These are phyloP conservation scores for Cyprinodon variegatus DNA, from an alignment of 2,113 vertebrate genomes.

Conservation along the genomic window DNA sequence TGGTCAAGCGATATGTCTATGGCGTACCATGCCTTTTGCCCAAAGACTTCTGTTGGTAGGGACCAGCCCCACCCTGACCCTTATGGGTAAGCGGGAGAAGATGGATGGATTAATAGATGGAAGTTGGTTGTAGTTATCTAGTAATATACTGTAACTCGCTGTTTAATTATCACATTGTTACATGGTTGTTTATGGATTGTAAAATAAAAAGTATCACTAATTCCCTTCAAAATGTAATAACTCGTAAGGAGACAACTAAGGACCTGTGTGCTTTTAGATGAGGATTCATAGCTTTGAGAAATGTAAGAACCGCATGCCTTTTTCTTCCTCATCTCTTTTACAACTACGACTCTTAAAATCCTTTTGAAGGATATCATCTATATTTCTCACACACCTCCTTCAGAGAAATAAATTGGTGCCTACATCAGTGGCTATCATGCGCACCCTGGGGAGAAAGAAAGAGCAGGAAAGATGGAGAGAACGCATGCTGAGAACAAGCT, in stretches of 20 bases:
- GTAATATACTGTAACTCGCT: no score
- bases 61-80: no score
- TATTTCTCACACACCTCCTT: constrained; percentile 62
- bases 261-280: constrained; percentile 32
- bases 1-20: no score
- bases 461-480: constrained; percentile 54
- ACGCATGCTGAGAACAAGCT: constrained; percentile 57
- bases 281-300: constrained; percentile 31
- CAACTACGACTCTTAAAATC: constrained; percentile 40
- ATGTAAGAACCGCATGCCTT: constrained; percentile 12
- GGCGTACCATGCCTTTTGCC: no score
- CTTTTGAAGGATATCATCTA: constrained; percentile 54
- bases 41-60: no score
- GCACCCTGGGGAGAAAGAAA: constrained; percentile 56
- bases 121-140: no score
- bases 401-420: constrained; percentile 62
- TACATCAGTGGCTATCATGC: constrained; percentile 54
- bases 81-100: no score
- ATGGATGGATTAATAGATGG: no score
- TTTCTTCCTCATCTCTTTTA: constrained; percentile 31
- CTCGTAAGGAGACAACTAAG: constrained; percentile 26
- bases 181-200: no score
- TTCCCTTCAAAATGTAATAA: background rate
- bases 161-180: no score
- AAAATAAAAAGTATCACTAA: no score